These are phyloP conservation scores for Heliconius ethilla DNA, from an alignment of 2,888 invertebrate species.

Conservation along the genomic window DNA sequence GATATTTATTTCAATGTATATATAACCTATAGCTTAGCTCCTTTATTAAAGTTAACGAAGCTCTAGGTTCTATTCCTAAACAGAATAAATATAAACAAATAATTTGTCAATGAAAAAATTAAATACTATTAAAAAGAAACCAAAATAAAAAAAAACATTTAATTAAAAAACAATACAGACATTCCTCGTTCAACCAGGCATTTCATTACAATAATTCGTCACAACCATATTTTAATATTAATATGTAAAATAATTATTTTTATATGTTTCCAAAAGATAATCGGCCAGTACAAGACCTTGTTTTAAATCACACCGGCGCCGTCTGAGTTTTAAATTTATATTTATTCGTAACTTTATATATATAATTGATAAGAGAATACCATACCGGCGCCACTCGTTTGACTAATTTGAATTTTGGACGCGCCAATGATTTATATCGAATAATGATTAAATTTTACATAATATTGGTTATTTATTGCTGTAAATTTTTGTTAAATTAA, in stretches of 20 bases:
- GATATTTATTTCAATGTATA: too few relatives aligned
- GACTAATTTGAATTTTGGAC: slow-evolving; percentile 32
- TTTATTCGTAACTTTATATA: slow-evolving; percentile 37
- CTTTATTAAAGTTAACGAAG: too few relatives aligned
- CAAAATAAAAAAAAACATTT: background rate
- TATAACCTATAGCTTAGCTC: too few relatives aligned
- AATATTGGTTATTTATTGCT: slow-evolving; percentile 26
- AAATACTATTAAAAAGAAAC: too few relatives aligned
- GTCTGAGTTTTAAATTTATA: slow-evolving; percentile 24
- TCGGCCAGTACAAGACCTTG: slow-evolving; percentile 31
- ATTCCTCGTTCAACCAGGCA: background rate
- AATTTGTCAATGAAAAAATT: too few relatives aligned
- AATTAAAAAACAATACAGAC: background rate
- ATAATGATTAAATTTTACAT: slow-evolving; percentile 12
- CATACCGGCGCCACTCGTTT: slow-evolving; percentile 38
- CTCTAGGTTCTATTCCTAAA: too few relatives aligned
- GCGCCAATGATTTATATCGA: slow-evolving; percentile 28
- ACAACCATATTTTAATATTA: slow-evolving; percentile 18
- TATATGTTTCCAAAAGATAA: slow-evolving; percentile 31
- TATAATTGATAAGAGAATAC: slow-evolving; percentile 44
- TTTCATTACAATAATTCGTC: slow-evolving; percentile 12
- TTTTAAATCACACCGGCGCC: slow-evolving; percentile 42
- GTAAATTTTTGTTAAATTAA: background rate
- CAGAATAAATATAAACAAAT: too few relatives aligned
- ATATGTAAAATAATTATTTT: slow-evolving; percentile 23